These are phyloP conservation scores for Chiridota heheva DNA, from an alignment of 35 echinoderm and acorn worm genomes.

Conservation along the genomic window DNA sequence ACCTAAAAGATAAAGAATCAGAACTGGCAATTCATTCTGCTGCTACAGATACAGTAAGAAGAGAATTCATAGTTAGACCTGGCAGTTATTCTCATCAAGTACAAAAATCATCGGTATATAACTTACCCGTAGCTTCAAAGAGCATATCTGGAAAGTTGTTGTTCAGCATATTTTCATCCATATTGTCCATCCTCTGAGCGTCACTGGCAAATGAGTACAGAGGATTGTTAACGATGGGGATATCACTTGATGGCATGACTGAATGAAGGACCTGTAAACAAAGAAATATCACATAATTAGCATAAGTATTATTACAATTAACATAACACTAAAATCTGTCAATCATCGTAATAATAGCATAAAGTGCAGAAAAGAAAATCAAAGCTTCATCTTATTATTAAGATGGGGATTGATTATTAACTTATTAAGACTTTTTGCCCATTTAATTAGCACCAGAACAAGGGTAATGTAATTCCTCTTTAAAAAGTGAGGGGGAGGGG, in stretches of 20 bases:
- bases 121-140: constrained; percentile 15
- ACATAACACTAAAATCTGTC: too few relatives aligned
- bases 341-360: too few relatives aligned
- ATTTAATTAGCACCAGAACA: too few relatives aligned
- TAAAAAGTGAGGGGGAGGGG: too few relatives aligned
- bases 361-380: too few relatives aligned
- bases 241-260: constrained; percentile 53
- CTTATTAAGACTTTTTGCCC: too few relatives aligned
- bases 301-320: background rate
- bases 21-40: background rate
- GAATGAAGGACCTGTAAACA: background rate
- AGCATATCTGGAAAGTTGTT: constrained; percentile 28
- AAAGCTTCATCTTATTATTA: too few relatives aligned
- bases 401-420: background rate
- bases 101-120: background rate
- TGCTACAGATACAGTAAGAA: background rate
- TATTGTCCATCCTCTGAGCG: constrained; percentile 10
- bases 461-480: too few relatives aligned
- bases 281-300: background rate
- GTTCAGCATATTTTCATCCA: constrained; percentile 37
- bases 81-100: background rate
- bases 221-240: constrained; percentile 2
- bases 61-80: background rate
- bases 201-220: constrained; percentile 12
- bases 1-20: too few relatives aligned